Conservation (phyloP, 2,888 invertebrate genomes). For the Lasioglossum vierecki region DNA sequence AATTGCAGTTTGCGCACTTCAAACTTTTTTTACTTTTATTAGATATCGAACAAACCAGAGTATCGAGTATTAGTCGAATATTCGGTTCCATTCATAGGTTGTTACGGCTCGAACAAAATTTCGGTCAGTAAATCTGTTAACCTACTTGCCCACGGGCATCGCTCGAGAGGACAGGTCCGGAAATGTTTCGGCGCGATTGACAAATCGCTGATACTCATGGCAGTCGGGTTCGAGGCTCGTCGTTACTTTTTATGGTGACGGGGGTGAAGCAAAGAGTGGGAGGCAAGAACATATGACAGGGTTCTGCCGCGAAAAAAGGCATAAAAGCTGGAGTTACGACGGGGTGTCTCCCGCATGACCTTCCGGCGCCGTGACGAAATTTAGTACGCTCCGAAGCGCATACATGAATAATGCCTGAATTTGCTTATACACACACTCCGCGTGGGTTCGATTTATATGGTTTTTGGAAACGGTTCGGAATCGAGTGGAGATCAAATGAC, state of each 20-base stretch:
- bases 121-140: conserved; percentile 8
- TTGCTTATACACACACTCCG: conserved; percentile 67
- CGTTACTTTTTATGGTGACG: conserved; percentile 70
- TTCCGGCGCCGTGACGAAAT: conserved; percentile 78
- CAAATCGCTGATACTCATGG: conserved; percentile 56
- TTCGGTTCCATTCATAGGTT: not conserved
- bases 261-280: conserved; percentile 45
- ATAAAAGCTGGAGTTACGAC: conserved; percentile 77
- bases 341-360: conserved; percentile 76
- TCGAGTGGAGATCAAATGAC: conserved; percentile 21
- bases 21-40: not conserved
- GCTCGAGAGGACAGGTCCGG: conserved; percentile 1
- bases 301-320: conserved; percentile 74
- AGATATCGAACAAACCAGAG: not conserved
- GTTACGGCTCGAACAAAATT: not conserved
- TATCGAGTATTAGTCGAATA: not conserved
- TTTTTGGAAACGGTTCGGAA: conserved; percentile 14
- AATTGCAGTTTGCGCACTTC: not conserved
- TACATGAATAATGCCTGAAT: conserved; percentile 79
- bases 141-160: not conserved
- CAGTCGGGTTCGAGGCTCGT: conserved; percentile 39
- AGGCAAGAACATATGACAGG: conserved; percentile 76
- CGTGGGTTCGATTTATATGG: conserved; percentile 46
- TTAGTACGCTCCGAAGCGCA: conserved; percentile 78
- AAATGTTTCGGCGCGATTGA: conserved; percentile 44